Conservation (phyloP, 2,888 invertebrate species). For the Pseudanteris insignis region DNA sequence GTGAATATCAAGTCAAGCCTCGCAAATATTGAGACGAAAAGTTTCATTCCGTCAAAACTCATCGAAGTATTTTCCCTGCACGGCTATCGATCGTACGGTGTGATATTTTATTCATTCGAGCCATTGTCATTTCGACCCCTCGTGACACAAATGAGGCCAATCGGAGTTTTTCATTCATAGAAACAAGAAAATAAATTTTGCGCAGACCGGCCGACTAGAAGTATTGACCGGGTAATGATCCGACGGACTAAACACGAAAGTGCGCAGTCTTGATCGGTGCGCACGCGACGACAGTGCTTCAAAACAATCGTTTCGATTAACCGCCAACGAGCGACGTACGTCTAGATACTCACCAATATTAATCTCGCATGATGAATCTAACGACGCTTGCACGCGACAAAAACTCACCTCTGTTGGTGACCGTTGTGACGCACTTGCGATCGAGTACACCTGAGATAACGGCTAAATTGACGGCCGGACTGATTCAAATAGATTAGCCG, state of each 20-base stretch:
- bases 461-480: constrained; percentile 20
- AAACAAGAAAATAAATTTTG: constrained; percentile 36
- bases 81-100: too few relatives aligned
- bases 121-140: constrained; percentile 29
- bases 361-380: constrained; percentile 40
- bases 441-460: constrained; percentile 33
- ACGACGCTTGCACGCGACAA: constrained; percentile 38
- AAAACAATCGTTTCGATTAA: constrained; percentile 40
- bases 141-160: constrained; percentile 31
- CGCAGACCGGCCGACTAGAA: constrained; percentile 17
- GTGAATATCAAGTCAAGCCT: too few relatives aligned
- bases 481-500: constrained; percentile 30
- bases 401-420: constrained; percentile 37
- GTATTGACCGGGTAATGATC: constrained; percentile 37
- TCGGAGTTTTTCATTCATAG: constrained; percentile 29
- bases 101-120: constrained; percentile 27
- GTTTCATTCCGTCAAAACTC: too few relatives aligned
- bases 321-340: constrained; percentile 20
- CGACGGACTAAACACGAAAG: constrained; percentile 33
- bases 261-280: constrained; percentile 30
- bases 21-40: too few relatives aligned
- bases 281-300: constrained; percentile 37
- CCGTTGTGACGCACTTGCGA: constrained; percentile 27
- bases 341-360: constrained; percentile 33
- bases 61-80: too few relatives aligned